Percentiles rank a stretch among this genome's conserved stretches.
These are phyloP conservation scores for Amblyornis subalaris DNA, from an alignment of 2,113 vertebrate species.

Conservation along the genomic window DNA sequence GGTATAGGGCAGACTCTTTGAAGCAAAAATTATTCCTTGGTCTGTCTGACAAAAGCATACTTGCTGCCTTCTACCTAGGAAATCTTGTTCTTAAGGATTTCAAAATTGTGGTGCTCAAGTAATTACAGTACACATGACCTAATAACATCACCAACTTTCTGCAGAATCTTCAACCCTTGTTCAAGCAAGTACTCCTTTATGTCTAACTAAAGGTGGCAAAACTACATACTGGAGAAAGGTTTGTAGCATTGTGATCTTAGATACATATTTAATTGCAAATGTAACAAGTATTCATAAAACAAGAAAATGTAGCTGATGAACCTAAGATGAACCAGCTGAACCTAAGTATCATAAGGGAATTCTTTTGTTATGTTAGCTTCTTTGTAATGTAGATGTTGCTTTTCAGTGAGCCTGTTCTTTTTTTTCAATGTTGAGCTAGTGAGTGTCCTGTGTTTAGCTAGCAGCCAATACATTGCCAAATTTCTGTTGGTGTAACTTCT, in stretches of 20 bases:
- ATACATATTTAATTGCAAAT: not conserved
- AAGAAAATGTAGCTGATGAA: conserved; percentile 47
- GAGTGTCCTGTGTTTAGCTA: conserved; percentile 42
- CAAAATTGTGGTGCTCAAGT: conserved; percentile 1
- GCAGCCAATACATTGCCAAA: not conserved
- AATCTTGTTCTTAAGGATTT: not conserved
- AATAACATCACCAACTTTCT: not conserved
- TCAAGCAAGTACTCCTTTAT: not conserved
- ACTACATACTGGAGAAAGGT: conserved; percentile 18
- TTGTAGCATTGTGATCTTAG: conserved; percentile 31
- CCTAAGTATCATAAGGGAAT: conserved; percentile 47
- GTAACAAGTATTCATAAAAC: not conserved
- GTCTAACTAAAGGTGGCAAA: conserved; percentile 1
- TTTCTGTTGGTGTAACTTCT: conserved; percentile 52
- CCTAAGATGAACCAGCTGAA: conserved; percentile 55
- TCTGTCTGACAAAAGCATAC: not conserved
- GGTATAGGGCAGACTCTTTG: not conserved
- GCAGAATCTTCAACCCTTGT: conserved; percentile 10
- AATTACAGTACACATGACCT: not conserved
- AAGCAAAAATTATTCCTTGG: not conserved
- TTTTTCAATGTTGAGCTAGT: conserved; percentile 4
- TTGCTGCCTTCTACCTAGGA: conserved; percentile 10
- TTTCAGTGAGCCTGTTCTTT: not conserved
- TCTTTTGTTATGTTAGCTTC: conserved; percentile 50
- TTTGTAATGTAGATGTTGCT: conserved; percentile 46